Percentiles rank a stretch among this genome's conserved stretches.
Conservation (phyloP, 2,888 invertebrate species). For the Parapristionchus giblindavisi region DNA sequence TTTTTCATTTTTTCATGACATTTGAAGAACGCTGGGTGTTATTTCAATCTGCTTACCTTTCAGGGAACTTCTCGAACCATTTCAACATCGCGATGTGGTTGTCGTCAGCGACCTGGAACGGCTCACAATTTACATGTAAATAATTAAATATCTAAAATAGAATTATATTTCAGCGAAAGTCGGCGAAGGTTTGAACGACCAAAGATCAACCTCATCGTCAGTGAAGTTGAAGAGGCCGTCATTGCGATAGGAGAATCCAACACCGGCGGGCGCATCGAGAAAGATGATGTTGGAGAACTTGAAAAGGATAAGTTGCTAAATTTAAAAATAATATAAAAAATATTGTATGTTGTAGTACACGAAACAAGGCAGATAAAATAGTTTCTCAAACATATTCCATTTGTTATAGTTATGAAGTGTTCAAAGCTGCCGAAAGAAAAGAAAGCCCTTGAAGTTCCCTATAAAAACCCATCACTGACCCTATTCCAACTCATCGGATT, state of each 20-base stretch:
- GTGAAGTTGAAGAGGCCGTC: slow-evolving; percentile 53
- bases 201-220: slow-evolving; percentile 49
- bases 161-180: too few species aligned
- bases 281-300: slow-evolving; percentile 73
- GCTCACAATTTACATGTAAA: background rate
- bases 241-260: slow-evolving; percentile 73
- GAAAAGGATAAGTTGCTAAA: too few species aligned
- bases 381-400: too few species aligned
- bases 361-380: too few species aligned
- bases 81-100: slow-evolving; percentile 71
- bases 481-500: slow-evolving; percentile 69
- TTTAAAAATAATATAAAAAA: too few species aligned
- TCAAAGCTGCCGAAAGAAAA: background rate
- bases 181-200: background rate
- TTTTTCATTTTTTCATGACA: background rate
- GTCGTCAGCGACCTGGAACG: slow-evolving; percentile 68
- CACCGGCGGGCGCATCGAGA: slow-evolving; percentile 74
- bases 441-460: too few species aligned
- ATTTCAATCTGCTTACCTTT: slow-evolving; percentile 46
- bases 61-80: slow-evolving; percentile 72
- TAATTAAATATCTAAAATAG: too few species aligned
- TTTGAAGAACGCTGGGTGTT: background rate
- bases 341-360: too few species aligned
- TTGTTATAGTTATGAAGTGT: too few species aligned
- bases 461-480: slow-evolving; percentile 44